A percentile compares a stretch with the other conserved stretches of the same genome.
Evolutionary conservation across 2,888 invertebrate genomes (phyloP).

Genomic region (Smittia aterrima): DNA sequence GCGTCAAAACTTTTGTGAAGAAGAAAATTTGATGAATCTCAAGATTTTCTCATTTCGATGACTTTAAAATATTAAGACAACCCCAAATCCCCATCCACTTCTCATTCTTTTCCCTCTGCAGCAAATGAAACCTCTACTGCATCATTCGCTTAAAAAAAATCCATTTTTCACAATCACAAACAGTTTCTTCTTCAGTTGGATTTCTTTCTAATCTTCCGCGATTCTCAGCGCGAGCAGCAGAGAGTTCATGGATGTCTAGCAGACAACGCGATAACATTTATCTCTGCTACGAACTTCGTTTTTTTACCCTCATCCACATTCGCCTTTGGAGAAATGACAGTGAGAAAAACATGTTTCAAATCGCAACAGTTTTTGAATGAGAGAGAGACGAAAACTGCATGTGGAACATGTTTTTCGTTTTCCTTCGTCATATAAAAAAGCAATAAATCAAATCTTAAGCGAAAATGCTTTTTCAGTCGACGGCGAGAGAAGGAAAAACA

Average conservation of each 20-base stretch:
- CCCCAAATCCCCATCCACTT: too few relatives aligned
- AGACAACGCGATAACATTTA: not conserved
- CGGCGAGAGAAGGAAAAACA: not conserved
- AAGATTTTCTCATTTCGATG: too few relatives aligned
- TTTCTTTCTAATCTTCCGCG: not conserved
- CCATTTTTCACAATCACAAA: not conserved
- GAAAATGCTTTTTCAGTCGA: constrained; percentile 4
- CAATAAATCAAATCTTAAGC: constrained; percentile 8
- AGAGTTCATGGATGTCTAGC: constrained; percentile 6
- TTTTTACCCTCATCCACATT: not conserved
- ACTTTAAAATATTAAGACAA: too few relatives aligned
- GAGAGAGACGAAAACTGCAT: not conserved
- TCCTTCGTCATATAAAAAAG: constrained; percentile 16
- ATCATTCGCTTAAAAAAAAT: not conserved
- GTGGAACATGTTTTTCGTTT: not conserved
- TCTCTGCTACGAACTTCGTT: not conserved
- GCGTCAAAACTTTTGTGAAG: not conserved
- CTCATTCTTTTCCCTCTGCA: too few relatives aligned
- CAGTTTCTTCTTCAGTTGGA: not conserved
- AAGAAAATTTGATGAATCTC: too few relatives aligned
- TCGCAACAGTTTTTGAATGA: not conserved
- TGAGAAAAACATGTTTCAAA: not conserved
- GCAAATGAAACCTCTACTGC: too few relatives aligned
- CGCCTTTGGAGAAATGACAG: too few relatives aligned
- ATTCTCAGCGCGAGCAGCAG: not conserved